phyloP scores from a whole-genome alignment of 2,888 invertebrate species.

The Herminia tarsipennalis region DNA sequence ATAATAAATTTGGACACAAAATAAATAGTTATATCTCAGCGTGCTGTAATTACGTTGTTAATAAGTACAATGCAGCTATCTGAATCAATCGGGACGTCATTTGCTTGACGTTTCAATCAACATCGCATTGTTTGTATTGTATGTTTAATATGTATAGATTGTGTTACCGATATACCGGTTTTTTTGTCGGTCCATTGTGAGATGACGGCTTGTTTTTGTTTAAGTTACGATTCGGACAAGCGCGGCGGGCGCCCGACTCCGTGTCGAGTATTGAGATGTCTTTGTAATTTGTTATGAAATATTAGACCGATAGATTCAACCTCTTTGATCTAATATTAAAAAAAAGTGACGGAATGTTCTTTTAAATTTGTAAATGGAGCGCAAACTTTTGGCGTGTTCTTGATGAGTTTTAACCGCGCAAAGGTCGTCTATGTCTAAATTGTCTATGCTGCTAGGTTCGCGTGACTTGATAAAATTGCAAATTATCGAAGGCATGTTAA shows the following conservation, averaged over 20 bases:
- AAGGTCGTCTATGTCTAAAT: neutral
- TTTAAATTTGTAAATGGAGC: constrained; percentile 37
- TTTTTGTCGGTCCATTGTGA: constrained; percentile 66
- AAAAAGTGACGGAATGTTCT: constrained; percentile 25
- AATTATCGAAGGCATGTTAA: no score
- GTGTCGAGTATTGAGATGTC: constrained; percentile 65
- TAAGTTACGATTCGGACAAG: constrained; percentile 40
- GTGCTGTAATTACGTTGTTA: constrained; percentile 82
- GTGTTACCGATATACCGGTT: constrained; percentile 83
- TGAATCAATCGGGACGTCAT: constrained; percentile 80
- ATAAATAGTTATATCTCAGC: constrained; percentile 81
- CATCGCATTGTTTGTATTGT: constrained; percentile 83
- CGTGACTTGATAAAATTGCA: no score
- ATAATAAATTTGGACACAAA: constrained; percentile 79
- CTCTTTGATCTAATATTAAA: constrained; percentile 36
- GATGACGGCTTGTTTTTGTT: constrained; percentile 69
- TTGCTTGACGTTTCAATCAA: constrained; percentile 84
- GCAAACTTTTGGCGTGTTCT: constrained; percentile 26
- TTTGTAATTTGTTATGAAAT: constrained; percentile 73
- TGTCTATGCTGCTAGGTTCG: no score
- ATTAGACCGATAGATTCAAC: constrained; percentile 57
- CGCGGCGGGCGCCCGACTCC: constrained; percentile 56
- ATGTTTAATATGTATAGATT: constrained; percentile 81
- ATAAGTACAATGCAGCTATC: constrained; percentile 78
- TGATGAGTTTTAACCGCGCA: neutral